These are phyloP conservation scores for Parazoanthus darwini DNA, from an alignment of 92 coral and sea anemone species.

Conservation along the genomic window DNA sequence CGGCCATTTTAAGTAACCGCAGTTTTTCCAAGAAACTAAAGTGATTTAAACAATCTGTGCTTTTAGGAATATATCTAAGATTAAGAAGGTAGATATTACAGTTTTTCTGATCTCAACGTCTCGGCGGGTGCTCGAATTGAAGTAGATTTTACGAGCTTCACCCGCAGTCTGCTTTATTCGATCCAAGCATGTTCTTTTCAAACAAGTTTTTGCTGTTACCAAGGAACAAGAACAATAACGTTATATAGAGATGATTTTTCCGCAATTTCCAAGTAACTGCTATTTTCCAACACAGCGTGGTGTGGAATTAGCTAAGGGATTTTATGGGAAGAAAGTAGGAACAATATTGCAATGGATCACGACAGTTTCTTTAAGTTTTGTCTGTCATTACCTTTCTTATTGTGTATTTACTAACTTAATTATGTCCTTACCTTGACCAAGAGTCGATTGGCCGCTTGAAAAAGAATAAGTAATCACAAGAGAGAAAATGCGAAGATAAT, in stretches of 20 bases:
- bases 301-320: background rate
- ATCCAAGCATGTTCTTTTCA: background rate
- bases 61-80: background rate
- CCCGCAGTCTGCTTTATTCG: background rate
- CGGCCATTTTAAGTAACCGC: background rate
- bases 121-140: conserved; percentile 33
- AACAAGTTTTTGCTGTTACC: background rate
- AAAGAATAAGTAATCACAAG: background rate
- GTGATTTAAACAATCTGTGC: background rate
- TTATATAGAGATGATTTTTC: background rate
- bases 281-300: background rate
- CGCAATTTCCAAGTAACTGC: background rate
- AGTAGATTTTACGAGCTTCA: background rate
- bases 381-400: background rate
- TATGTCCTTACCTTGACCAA: background rate
- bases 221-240: background rate
- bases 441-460: background rate
- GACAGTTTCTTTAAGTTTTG: background rate
- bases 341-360: background rate
- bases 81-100: background rate
- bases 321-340: background rate
- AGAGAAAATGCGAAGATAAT: background rate
- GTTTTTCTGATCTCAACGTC: background rate
- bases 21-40: background rate
- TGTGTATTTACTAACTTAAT: background rate